These are phyloP conservation scores for Bergia puertoricense DNA, from an alignment of 92 coral and sea anemone genomes.

Conservation along the genomic window DNA sequence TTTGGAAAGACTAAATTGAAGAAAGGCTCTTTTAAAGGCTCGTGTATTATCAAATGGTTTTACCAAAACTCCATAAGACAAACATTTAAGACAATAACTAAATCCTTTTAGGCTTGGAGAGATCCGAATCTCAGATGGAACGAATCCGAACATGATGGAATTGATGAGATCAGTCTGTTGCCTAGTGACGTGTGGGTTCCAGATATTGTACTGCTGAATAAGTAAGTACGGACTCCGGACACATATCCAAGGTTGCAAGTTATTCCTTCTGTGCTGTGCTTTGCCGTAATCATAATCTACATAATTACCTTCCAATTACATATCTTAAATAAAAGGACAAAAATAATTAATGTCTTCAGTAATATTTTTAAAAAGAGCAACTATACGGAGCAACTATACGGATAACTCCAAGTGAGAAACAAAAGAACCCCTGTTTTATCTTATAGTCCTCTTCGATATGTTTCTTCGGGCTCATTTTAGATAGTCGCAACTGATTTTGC, in stretches of 20 bases:
- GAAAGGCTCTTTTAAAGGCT: no score
- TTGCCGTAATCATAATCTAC: background rate
- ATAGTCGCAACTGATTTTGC: no score
- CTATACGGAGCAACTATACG: no score
- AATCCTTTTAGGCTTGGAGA: conserved; percentile 64
- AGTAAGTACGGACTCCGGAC: conserved; percentile 49
- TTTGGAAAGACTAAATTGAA: no score
- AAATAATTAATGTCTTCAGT: no score
- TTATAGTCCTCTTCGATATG: no score
- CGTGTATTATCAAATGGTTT: background rate
- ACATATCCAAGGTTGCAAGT: background rate
- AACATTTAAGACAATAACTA: background rate
- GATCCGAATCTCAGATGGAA: conserved; percentile 80
- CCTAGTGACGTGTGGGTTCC: conserved; percentile 88
- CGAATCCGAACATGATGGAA: conserved; percentile 59
- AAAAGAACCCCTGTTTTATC: no score
- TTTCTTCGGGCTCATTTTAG: no score
- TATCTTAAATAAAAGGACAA: no score
- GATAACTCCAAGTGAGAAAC: no score
- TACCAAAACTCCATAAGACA: background rate
- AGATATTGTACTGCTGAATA: conserved; percentile 84
- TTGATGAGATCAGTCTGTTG: conserved; percentile 70
- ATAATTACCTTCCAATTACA: no score
- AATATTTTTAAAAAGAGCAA: no score
- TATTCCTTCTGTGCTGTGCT: background rate